Base-by-base conservation (phyloP, 1,140 invertebrate genomes). In the Lutraria rhynchaena region DNA sequence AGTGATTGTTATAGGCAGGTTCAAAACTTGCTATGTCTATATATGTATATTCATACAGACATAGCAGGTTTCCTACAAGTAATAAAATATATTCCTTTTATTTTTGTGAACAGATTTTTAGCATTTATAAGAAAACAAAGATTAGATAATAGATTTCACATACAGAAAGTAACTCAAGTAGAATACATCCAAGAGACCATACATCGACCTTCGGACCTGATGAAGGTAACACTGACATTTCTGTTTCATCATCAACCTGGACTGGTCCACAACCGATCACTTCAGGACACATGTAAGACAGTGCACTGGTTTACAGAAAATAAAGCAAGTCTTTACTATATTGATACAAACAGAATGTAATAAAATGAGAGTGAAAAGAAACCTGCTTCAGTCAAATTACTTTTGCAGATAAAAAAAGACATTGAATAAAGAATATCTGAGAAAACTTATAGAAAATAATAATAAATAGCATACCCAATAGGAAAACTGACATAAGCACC, bases 401-500 rank as follows among this genome's bases (percentile, higher is more conserved):
- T n/a, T n/a, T n/a, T n/a, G n/a, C n/a, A n/a, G n/a, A n/a, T n/a
- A n/a, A n/a, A n/a, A n/a, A n/a, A n/a, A n/a, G n/a, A n/a, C n/a
- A n/a, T n/a, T n/a, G n/a, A n/a, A n/a, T n/a, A n/a, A n/a, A n/a
- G n/a, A n/a, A n/a, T n/a, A n/a, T n/a, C n/a, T n/a, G n/a, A n/a
- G n/a, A n/a, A n/a, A n/a, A n/a, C n/a, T n/a, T n/a, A n/a, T n/a
- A n/a, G n/a, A 63, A 46, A 63, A 29, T 0, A 57, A 11, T 3
- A 46, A 67, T 19, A 5, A 17, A 51, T 22, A 53, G 11, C 93
- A 93, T 94, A 97, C 95, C 97, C 96, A 87, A 99, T 95, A 65
- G 98, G 98, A 94, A 99, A 99, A 17, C 96, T 95, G 9, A 99
- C 97, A 91, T 96, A 95, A 85, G 94, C 94, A 58, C 96, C 97